A percentile compares a stretch with the other conserved stretches of the same genome.
Conservation (phyloP, 2,113 vertebrate species). For the Stegastes partitus region DNA sequence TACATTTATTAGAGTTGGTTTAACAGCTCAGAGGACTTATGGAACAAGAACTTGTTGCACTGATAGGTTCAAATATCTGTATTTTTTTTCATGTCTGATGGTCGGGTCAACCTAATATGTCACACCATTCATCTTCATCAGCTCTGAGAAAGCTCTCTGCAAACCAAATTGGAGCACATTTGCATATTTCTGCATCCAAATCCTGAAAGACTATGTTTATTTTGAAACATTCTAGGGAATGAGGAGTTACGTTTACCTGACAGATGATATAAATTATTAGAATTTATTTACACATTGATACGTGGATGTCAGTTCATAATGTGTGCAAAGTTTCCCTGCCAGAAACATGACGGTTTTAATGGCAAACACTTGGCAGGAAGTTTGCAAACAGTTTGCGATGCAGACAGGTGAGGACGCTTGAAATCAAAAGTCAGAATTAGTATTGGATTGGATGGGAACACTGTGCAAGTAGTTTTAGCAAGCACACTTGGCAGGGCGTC, state of each 20-base stretch:
- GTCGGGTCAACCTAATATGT: neutral
- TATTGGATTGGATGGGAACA: too few species aligned
- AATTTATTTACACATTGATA: neutral
- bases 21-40: neutral
- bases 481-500: neutral
- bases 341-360: neutral
- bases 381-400: neutral
- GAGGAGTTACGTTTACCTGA: slow-evolving; percentile 13
- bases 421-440: neutral
- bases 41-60: neutral
- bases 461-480: neutral
- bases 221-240: slow-evolving; percentile 18
- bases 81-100: neutral
- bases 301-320: neutral
- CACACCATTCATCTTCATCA: slow-evolving; percentile 33
- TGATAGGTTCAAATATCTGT: neutral
- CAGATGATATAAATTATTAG: slow-evolving; percentile 33
- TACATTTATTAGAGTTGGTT: neutral
- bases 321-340: slow-evolving; percentile 9
- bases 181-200: slow-evolving; percentile 37
- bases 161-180: slow-evolving; percentile 20
- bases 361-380: neutral
- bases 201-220: slow-evolving; percentile 17
- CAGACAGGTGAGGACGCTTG: neutral
- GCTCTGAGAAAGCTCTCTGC: slow-evolving; percentile 12